A percentile compares a stretch with the other conserved stretches of the same genome.
phyloP scores from a whole-genome alignment of 2,113 vertebrate genomes.

The Tyrannus savana region DNA sequence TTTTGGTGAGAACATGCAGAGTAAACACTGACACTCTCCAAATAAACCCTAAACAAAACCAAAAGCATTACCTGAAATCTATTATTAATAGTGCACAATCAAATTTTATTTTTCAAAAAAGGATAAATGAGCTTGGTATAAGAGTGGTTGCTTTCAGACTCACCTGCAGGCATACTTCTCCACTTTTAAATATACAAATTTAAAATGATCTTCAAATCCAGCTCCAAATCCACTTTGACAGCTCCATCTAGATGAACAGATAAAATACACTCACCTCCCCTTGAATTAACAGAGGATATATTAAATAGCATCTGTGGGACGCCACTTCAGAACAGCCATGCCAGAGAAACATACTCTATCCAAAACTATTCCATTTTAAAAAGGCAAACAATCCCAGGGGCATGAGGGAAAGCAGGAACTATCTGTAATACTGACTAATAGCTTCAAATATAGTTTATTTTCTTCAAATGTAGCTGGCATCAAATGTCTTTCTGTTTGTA shows the following conservation, averaged over 20 bases:
- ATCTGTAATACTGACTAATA: not conserved
- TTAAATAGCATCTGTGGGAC: not conserved
- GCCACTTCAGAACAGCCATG: not conserved
- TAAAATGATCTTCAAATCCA: not conserved
- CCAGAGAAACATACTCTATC: not conserved
- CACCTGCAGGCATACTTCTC: not conserved
- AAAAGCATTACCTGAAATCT: not conserved
- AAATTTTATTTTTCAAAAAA: not conserved
- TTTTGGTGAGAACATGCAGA: not conserved
- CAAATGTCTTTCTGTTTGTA: not conserved
- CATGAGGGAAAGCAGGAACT: not conserved
- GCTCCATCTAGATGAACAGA: not conserved
- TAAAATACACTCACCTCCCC: not conserved
- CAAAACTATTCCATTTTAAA: not conserved
- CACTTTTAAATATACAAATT: not conserved
- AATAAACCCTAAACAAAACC: not conserved
- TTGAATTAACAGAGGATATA: not conserved
- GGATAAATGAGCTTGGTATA: not conserved
- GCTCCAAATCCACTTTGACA: not conserved
- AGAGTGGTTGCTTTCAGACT: not conserved
- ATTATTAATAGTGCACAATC: not conserved
- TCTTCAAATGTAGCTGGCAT: not conserved
- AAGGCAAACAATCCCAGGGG: not conserved
- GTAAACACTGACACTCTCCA: not conserved
- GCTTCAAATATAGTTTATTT: constrained; percentile 18